Base-by-base conservation (phyloP, 1,140 invertebrate species). In the Scaptodrosophila lebanonensis region DNA sequence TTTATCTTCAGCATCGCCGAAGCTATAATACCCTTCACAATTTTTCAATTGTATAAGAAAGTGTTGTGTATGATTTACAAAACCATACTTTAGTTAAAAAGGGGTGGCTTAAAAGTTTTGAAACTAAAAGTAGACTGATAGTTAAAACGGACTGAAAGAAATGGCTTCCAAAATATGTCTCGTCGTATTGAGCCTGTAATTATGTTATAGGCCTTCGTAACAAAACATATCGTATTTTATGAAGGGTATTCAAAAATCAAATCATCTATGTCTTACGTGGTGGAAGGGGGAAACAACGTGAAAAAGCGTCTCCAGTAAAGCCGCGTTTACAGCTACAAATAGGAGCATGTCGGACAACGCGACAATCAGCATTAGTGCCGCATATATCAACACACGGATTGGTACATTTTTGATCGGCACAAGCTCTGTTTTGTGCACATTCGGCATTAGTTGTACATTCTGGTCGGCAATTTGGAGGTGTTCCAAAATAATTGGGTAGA, bases 301-400 rank as follows among this genome's bases (percentile, higher is more conserved):
- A 61, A 12, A 82, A 90, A 5, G 94, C 93, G 88, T 96, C 92
- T 38, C 94, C 94, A 8, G 91, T 91, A 67, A 91, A 93, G 3
- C 93, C 93, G 1, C 90, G 88, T 16, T 90, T 70, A 84, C 94
- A 95, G 35, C 89, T 89, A 71, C 95, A 95, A 30, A 92, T 91
- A 0, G 94, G 92, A 3, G 90, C 90, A 65, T 95, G 93, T 73
- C 94, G 93, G 8, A 91, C 83, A 0, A 95, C 93, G 12, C 89
- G 89, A 79, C 94, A 95, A 45, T 92, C 90, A 1, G 94, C 92
- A 87, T 93, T 93, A 18, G 91, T 84, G 4, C 94, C 94, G 84
- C 95, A 96, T 1, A 91, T 91, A 40, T 91, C 93, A n/a, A 91
- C 89, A 66, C 94, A 95, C 17, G 94, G 94, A 87, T 95, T 91